phyloP scores from a whole-genome alignment of 2,888 invertebrate species.

The Tipula helvola region DNA sequence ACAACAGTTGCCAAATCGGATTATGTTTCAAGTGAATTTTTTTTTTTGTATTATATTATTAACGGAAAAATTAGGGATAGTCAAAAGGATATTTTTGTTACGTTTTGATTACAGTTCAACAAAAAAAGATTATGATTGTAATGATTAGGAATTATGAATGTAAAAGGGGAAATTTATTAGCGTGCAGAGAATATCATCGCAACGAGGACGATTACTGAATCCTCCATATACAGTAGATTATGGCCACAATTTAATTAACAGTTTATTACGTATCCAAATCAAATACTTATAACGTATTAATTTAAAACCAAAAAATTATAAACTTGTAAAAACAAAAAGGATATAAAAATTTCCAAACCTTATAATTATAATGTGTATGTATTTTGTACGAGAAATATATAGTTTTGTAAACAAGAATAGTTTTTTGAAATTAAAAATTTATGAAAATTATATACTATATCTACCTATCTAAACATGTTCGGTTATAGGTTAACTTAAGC shows the following conservation, averaged over 20 bases:
- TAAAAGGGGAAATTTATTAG: background rate
- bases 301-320: background rate
- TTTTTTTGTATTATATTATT: background rate
- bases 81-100: conserved; percentile 5
- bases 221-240: background rate
- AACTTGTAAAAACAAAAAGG: background rate
- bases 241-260: background rate
- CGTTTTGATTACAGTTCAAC: conserved; percentile 5
- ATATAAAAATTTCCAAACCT: background rate
- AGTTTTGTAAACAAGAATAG: background rate
- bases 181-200: no score
- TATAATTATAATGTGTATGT: background rate
- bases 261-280: background rate
- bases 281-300: background rate
- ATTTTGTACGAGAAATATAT: background rate
- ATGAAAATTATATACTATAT: background rate
- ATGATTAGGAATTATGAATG: conserved; percentile 6
- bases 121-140: background rate
- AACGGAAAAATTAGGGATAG: background rate
- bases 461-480: background rate
- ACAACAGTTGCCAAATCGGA: conserved; percentile 14
- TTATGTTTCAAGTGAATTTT: conserved; percentile 16
- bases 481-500: background rate
- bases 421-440: background rate
- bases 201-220: background rate